Evolutionary conservation across 2,888 invertebrate species (phyloP).

Genomic region (Koerneria pararmatus): DNA sequence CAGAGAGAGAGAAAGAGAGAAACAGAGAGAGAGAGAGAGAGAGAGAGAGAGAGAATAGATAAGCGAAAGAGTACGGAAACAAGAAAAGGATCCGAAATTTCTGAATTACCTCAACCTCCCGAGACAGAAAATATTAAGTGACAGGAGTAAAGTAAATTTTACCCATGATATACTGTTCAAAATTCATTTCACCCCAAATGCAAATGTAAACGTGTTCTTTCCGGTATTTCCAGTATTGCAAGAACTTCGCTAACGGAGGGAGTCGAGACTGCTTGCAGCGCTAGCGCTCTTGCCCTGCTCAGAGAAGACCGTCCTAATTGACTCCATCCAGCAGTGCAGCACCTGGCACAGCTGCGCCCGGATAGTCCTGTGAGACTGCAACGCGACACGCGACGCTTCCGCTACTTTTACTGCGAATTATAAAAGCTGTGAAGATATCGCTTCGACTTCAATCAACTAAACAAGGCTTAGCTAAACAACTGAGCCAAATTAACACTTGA

Average conservation of each 20-base stretch:
- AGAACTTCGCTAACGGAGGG: too few species aligned
- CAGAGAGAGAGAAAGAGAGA: too few species aligned
- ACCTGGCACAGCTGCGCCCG: conserved; percentile 29
- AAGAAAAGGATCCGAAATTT: neutral
- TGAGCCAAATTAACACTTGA: too few species aligned
- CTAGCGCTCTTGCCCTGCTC: conserved; percentile 29
- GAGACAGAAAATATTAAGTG: too few species aligned
- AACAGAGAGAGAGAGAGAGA: neutral
- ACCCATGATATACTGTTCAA: too few species aligned
- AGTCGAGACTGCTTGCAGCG: conserved; percentile 27
- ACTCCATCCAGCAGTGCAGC: conserved; percentile 39
- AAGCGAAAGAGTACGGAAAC: neutral
- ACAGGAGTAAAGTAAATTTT: too few species aligned
- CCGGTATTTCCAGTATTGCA: too few species aligned
- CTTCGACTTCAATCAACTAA: too few species aligned
- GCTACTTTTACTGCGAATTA: conserved; percentile 4
- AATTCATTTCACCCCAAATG: too few species aligned
- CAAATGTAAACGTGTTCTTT: too few species aligned
- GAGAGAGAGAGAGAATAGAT: neutral
- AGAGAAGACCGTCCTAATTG: conserved; percentile 29
- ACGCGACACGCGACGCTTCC: neutral
- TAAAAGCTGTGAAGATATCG: too few species aligned
- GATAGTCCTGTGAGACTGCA: conserved; percentile 24
- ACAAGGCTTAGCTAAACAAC: too few species aligned
- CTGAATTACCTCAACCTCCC: neutral